Evolutionary conservation across 1,140 invertebrate species (phyloP).

Genomic region (Oreohelix idahoensis): DNA sequence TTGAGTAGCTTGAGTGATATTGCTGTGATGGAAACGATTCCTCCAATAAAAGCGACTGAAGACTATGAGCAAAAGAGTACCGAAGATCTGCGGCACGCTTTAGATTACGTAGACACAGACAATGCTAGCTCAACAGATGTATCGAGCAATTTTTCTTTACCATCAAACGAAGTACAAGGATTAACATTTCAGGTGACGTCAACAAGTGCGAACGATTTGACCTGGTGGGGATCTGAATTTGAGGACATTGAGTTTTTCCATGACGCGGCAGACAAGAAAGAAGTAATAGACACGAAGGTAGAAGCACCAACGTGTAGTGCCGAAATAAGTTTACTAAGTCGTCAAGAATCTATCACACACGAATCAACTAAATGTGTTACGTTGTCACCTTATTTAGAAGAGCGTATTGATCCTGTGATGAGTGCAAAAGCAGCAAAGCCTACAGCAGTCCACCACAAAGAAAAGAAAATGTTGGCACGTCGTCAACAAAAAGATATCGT

Average conservation of each 20-base stretch:
- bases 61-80: background rate
- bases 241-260: slow-evolving; percentile 18
- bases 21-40: background rate
- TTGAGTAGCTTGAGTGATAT: background rate
- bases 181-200: background rate
- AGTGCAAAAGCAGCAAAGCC: background rate
- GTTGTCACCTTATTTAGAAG: too few relatives aligned
- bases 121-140: slow-evolving; percentile 15
- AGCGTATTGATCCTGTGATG: too few relatives aligned
- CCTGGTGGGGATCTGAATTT: slow-evolving; percentile 8
- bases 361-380: background rate
- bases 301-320: background rate
- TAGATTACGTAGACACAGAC: background rate
- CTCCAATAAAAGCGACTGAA: background rate
- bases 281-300: background rate
- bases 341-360: background rate
- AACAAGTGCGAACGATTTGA: slow-evolving; percentile 8
- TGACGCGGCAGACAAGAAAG: background rate
- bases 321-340: background rate
- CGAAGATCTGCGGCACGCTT: background rate
- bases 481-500: background rate
- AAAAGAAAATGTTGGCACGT: too few relatives aligned
- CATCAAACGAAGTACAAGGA: background rate
- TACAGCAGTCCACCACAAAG: too few relatives aligned
- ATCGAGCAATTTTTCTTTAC: background rate